These are phyloP conservation scores for Sipha flava DNA, from an alignment of 1,140 invertebrate genomes.

Conservation along the genomic window DNA sequence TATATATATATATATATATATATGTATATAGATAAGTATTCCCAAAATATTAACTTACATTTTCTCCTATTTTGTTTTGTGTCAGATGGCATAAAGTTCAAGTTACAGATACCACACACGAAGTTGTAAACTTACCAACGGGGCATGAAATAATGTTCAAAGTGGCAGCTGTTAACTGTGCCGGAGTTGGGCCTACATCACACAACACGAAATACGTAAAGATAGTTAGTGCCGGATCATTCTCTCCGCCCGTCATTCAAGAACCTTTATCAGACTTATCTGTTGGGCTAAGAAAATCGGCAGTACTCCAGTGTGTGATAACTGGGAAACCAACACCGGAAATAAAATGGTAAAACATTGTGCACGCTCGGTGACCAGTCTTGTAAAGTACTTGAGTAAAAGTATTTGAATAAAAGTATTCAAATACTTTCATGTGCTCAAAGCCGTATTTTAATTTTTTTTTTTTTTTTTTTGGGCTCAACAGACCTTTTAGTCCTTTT, in stretches of 20 bases:
- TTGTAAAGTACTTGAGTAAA: too few species aligned
- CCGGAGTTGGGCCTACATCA: slow-evolving; percentile 56
- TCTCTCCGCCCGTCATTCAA: slow-evolving; percentile 53
- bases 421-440: too few species aligned
- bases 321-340: slow-evolving; percentile 75
- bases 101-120: slow-evolving; percentile 55
- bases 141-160: slow-evolving; percentile 66
- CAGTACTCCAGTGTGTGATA: slow-evolving; percentile 64
- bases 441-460: too few species aligned
- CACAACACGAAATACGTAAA: slow-evolving; percentile 50
- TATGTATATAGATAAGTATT: too few species aligned
- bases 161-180: slow-evolving; percentile 65
- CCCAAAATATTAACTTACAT: too few species aligned
- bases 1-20: too few species aligned
- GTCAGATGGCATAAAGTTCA: slow-evolving; percentile 58
- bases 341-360: slow-evolving; percentile 58
- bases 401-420: too few species aligned
- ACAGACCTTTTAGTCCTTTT: too few species aligned
- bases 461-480: too few species aligned
- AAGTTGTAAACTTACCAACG: slow-evolving; percentile 56
- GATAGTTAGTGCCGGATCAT: slow-evolving; percentile 47
- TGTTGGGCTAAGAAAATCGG: slow-evolving; percentile 50
- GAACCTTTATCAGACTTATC: slow-evolving; percentile 55
- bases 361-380: too few species aligned
- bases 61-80: neutral